phyloP scores from a whole-genome alignment of 2,888 invertebrate genomes.

The Ormyrus thymus region DNA sequence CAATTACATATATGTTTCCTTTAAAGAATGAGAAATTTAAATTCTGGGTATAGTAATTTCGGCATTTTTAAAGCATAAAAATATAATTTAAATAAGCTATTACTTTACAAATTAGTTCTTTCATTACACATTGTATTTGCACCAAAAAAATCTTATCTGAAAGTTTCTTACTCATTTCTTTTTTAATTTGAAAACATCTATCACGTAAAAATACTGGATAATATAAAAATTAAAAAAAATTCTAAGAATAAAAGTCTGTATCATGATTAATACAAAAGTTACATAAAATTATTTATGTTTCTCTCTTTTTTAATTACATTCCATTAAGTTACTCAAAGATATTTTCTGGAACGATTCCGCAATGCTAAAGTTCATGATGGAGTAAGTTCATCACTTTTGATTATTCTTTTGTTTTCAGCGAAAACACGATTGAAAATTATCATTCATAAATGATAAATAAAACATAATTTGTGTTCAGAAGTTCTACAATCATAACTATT shows the following conservation, averaged over 20 bases:
- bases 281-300: not conserved
- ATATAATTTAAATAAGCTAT: constrained; percentile 28
- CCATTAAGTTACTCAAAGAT: constrained; percentile 17
- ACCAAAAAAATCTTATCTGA: constrained; percentile 24
- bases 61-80: constrained; percentile 20
- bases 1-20: constrained; percentile 45
- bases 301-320: not conserved
- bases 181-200: constrained; percentile 4
- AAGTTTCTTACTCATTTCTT: constrained; percentile 17
- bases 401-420: not conserved
- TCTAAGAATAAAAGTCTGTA: no score
- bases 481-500: no score
- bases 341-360: constrained; percentile 22
- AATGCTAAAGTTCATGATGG: constrained; percentile 21
- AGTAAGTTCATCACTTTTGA: constrained; percentile 24
- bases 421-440: not conserved
- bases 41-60: constrained; percentile 50
- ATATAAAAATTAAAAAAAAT: constrained; percentile 13
- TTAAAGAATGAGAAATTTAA: constrained; percentile 44
- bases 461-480: no score
- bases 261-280: not conserved
- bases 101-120: constrained; percentile 16
- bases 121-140: not conserved
- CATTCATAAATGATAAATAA: no score
- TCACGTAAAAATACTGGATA: constrained; percentile 14